A percentile compares a stretch with the other conserved stretches of the same genome.
Conservation (phyloP, 2,888 invertebrate species). For the Hybos culiciformis region DNA sequence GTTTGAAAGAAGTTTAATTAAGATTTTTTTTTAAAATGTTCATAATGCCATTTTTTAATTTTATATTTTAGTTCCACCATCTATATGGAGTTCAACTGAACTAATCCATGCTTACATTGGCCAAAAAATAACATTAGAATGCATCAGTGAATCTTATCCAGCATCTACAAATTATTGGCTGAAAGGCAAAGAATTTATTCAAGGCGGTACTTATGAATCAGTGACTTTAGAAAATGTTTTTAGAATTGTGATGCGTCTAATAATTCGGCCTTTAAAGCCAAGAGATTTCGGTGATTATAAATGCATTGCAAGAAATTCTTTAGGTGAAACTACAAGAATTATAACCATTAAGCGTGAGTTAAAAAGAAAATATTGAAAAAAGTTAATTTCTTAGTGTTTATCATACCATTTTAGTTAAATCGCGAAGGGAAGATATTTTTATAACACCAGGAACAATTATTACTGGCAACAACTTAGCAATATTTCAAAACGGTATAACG, state of each 20-base stretch:
- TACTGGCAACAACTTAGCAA: conserved; percentile 1
- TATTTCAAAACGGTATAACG: not conserved
- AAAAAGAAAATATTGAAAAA: not conserved
- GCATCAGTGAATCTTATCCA: conserved; percentile 32
- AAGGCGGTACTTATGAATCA: conserved; percentile 32
- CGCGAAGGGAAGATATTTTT: not conserved
- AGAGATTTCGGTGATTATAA: conserved; percentile 65
- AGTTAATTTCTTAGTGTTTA: not conserved
- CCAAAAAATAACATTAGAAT: conserved; percentile 30
- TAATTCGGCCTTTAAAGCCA: conserved; percentile 47
- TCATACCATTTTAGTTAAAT: not conserved
- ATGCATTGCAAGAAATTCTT: conserved; percentile 67
- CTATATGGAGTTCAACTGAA: conserved; percentile 29
- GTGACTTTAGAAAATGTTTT: conserved; percentile 57
- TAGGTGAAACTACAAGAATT: conserved; percentile 45
- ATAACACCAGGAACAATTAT: not conserved
- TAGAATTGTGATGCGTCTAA: conserved; percentile 61
- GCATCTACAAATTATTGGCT: conserved; percentile 33
- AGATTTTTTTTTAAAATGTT: not conserved
- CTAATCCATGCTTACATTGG: conserved; percentile 29
- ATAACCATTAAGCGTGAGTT: conserved; percentile 19
- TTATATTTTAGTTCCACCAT: conserved; percentile 28
- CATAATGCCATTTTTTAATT: not conserved
- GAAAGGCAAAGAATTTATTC: conserved; percentile 30
- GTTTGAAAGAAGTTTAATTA: conserved; percentile 10